phyloP scores from a whole-genome alignment of 2,888 invertebrate species.

The Sarcophaga variegata region DNA sequence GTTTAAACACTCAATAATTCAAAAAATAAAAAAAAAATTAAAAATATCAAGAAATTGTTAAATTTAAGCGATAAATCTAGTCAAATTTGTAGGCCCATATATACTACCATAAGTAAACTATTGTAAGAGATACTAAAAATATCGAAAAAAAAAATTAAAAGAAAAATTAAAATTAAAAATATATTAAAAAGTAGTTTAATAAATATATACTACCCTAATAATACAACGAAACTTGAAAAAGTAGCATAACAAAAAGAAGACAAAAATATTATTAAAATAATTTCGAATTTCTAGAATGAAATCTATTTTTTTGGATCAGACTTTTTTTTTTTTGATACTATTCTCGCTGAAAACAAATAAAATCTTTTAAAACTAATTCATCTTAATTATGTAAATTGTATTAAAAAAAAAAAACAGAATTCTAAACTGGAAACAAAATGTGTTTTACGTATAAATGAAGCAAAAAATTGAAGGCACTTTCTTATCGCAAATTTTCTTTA shows the following conservation, averaged over 20 bases:
- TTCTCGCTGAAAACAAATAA: no score
- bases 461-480: no score
- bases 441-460: no score
- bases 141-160: constrained; percentile 22
- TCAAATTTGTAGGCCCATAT: constrained; percentile 26
- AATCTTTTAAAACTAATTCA: no score
- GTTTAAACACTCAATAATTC: constrained; percentile 47
- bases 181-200: constrained; percentile 22
- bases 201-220: constrained; percentile 35
- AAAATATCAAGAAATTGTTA: not conserved
- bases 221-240: constrained; percentile 57
- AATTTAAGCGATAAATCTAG: constrained; percentile 17
- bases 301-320: no score
- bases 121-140: constrained; percentile 8
- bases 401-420: no score
- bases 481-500: no score
- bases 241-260: not conserved
- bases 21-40: constrained; percentile 5
- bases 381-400: no score
- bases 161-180: constrained; percentile 3
- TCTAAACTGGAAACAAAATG: no score
- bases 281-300: no score
- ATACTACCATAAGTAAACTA: constrained; percentile 31
- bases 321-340: no score
- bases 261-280: not conserved